These are phyloP conservation scores for Drosophila birchii DNA, from an alignment of 2,888 invertebrate genomes.

Conservation along the genomic window DNA sequence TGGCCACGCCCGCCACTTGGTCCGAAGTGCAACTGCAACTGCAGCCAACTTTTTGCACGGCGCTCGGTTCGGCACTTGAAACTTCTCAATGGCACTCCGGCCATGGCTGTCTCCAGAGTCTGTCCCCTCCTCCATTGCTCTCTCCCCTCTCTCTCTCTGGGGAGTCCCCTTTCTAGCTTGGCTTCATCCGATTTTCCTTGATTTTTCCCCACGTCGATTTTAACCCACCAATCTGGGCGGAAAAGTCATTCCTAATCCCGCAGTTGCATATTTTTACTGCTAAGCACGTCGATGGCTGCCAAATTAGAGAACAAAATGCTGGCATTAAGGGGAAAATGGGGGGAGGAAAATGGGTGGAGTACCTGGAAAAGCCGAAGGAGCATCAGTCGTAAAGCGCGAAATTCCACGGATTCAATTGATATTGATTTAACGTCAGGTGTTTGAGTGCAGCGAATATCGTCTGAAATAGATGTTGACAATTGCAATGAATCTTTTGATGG, in stretches of 20 bases:
- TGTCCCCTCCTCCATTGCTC: not conserved
- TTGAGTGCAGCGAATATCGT: slow-evolving; percentile 4
- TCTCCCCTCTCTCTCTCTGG: not conserved
- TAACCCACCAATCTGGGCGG: not conserved
- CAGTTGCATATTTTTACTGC: slow-evolving; percentile 59
- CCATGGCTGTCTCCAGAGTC: slow-evolving; percentile 41
- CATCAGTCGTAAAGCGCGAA: slow-evolving; percentile 2
- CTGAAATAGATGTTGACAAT: slow-evolving; percentile 8
- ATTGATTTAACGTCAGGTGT: slow-evolving; percentile 30
- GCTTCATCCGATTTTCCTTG: slow-evolving; percentile 2
- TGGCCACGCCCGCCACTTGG: slow-evolving; percentile 74
- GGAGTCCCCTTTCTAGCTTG: too few species aligned
- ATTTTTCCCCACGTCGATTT: not conserved
- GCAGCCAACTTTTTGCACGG: slow-evolving; percentile 74
- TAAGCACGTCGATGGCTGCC: slow-evolving; percentile 76
- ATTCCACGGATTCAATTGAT: slow-evolving; percentile 20
- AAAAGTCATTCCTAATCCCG: slow-evolving; percentile 67
- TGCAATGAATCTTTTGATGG: slow-evolving; percentile 16
- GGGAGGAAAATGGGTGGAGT: not conserved
- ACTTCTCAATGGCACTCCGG: slow-evolving; percentile 76
- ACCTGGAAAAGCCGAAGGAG: not conserved
- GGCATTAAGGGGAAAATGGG: slow-evolving; percentile 19
- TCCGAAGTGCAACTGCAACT: slow-evolving; percentile 78
- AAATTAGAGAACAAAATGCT: slow-evolving; percentile 67
- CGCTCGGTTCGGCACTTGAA: slow-evolving; percentile 68